Evolutionary conservation across 2,113 vertebrate species (phyloP), one percentile per base, ranked within the genome.

Genomic region (Peromyscus polionotus): DNA sequence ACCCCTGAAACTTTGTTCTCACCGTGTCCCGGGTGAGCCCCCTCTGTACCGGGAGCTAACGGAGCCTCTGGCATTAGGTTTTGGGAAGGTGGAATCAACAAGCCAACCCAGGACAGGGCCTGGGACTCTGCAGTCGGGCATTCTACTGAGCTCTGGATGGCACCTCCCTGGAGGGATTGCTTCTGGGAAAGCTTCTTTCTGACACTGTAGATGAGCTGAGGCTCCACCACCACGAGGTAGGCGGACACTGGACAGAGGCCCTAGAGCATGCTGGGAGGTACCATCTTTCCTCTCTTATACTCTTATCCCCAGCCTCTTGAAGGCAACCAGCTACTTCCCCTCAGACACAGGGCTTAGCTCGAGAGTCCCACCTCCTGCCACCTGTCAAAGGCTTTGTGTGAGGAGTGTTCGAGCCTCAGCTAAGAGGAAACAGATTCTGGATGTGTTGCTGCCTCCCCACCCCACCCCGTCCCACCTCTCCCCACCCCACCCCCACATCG

Each of bases 41-140:
- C 57, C 81, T 61, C 51, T 68, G 20, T 42, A 75, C 14, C 0
- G 0, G 67, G 33, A 85, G 42, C 48, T 72, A 7, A 42, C 0
- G 0, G 24, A 5, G 26, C 67, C 45, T 54, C 42, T 48, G 11
- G 48, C 0, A 0, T 12, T 36, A 33, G 16, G 72, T 31, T 91
- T 33, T 39, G 33, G 36, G 19, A 85, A 10, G 24, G 20, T 9
- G 4, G 16, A 26, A 14, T 26, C 3, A 0, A 5, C 13, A 10
- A 88, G 51, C 5, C 11, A 7, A 8, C 54, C 88, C 3, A 0
- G 8, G 16, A 4, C 17, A 45, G 17, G 26, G 16, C 19, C 26
- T 31, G 68, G 42, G 61, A 26, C 90, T 54, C 31, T 63, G 14
- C 24, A 12, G 48, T 42, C 54, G 1, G 14, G 17, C 0, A 4